These are phyloP conservation scores for Pseudorhombus dupliciocellatus DNA, from an alignment of 2,113 vertebrate genomes.

Conservation along the genomic window DNA sequence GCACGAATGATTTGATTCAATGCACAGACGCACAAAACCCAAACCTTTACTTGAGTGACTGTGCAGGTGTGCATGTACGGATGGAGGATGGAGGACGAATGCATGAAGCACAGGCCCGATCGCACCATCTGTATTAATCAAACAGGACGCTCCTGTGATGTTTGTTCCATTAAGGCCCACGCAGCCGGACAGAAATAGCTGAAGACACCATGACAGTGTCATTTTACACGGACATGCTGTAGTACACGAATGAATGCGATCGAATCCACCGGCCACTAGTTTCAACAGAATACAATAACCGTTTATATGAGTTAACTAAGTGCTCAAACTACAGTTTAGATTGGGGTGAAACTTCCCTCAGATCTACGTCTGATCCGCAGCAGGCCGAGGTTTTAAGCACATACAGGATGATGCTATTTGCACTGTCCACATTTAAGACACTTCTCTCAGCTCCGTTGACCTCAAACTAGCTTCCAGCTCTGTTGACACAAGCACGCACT, in stretches of 20 bases:
- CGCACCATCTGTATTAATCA: conserved; percentile 49
- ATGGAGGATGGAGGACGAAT: conserved; percentile 29
- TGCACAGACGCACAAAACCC: background rate
- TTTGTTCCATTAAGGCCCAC: conserved; percentile 71
- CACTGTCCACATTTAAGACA: background rate
- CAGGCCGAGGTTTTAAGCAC: background rate
- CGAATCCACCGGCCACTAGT: conserved; percentile 9
- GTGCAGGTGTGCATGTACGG: background rate
- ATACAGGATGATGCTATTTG: background rate
- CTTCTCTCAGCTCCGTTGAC: background rate
- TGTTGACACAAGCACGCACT: conserved; percentile 14
- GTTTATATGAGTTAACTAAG: too few relatives aligned
- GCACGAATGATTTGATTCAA: background rate
- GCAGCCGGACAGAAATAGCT: conserved; percentile 61
- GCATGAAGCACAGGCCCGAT: conserved; percentile 31
- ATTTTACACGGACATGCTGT: conserved; percentile 40
- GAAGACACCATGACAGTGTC: conserved; percentile 46
- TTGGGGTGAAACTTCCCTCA: too few relatives aligned
- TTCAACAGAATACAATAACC: background rate
- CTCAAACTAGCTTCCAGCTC: background rate
- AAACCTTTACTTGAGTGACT: too few relatives aligned
- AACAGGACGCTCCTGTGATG: conserved; percentile 45
- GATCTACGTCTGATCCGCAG: background rate
- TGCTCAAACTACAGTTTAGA: too few relatives aligned
- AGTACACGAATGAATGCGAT: conserved; percentile 41